These are phyloP conservation scores for Hypomecis atomaria DNA, from an alignment of 2,888 invertebrate species.

Conservation along the genomic window DNA sequence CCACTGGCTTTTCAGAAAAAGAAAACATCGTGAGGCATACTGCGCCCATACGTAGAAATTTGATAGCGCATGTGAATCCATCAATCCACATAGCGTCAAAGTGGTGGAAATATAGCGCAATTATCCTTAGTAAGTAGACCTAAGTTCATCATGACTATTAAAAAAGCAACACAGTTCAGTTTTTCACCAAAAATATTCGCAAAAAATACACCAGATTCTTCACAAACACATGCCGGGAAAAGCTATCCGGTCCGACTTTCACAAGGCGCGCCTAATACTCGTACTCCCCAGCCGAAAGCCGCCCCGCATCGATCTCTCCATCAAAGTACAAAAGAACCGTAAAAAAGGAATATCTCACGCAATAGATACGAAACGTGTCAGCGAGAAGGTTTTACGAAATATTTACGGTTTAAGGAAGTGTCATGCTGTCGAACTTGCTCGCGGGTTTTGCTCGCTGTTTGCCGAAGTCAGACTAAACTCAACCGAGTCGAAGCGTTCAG, in stretches of 20 bases:
- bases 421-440: slow-evolving; percentile 8
- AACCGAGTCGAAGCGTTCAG: too few relatives aligned
- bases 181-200: too few relatives aligned
- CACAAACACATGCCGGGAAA: slow-evolving; percentile 1
- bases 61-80: too few relatives aligned
- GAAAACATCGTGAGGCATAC: too few relatives aligned
- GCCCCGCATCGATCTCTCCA: slow-evolving; percentile 31
- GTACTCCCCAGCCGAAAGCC: slow-evolving; percentile 21
- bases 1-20: too few relatives aligned
- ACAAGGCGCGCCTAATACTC: slow-evolving; percentile 23
- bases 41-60: too few relatives aligned
- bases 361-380: slow-evolving; percentile 45
- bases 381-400: slow-evolving; percentile 38
- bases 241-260: slow-evolving; percentile 11
- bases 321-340: slow-evolving; percentile 41
- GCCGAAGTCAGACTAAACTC: background rate
- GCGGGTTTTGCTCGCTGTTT: slow-evolving; percentile 1
- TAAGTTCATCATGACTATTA: too few relatives aligned
- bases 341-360: slow-evolving; percentile 42
- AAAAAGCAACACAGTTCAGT: too few relatives aligned
- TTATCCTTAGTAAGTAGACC: too few relatives aligned
- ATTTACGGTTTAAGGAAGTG: slow-evolving; percentile 29
- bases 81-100: too few relatives aligned
- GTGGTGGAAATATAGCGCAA: too few relatives aligned
- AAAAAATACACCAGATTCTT: background rate